phyloP scores from a whole-genome alignment of 23 tunicate genomes.

The Trididemnum miniatum region DNA sequence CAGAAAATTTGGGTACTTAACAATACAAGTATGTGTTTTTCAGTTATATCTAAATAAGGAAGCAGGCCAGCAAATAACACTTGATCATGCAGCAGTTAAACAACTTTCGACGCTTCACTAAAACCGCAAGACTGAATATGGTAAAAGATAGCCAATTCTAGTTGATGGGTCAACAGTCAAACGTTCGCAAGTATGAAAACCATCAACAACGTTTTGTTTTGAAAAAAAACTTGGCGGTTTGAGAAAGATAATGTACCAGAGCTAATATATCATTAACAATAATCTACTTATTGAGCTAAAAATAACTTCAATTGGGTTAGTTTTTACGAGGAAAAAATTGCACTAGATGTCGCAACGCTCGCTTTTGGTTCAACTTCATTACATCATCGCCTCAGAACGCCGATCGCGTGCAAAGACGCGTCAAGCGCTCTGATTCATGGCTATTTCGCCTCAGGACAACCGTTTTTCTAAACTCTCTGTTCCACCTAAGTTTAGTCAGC shows the following conservation, averaged over 20 bases:
- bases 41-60: background rate
- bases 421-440: constrained; percentile 22
- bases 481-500: constrained; percentile 10
- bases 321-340: background rate
- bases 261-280: no score
- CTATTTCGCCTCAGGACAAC: constrained; percentile 28
- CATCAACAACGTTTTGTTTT: no score
- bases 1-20: background rate
- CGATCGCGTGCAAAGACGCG: constrained; percentile 66
- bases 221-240: no score
- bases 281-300: no score
- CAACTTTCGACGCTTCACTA: background rate
- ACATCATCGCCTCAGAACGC: constrained; percentile 31
- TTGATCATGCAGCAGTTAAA: background rate
- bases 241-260: no score
- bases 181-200: background rate
- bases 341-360: background rate
- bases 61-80: background rate
- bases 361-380: background rate
- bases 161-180: background rate
- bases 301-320: no score
- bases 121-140: background rate
- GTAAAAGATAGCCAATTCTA: background rate
- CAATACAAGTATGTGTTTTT: background rate
- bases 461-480: background rate